These are phyloP conservation scores for Muschampia plurimacula DNA, from an alignment of 2,888 invertebrate genomes.

Conservation along the genomic window DNA sequence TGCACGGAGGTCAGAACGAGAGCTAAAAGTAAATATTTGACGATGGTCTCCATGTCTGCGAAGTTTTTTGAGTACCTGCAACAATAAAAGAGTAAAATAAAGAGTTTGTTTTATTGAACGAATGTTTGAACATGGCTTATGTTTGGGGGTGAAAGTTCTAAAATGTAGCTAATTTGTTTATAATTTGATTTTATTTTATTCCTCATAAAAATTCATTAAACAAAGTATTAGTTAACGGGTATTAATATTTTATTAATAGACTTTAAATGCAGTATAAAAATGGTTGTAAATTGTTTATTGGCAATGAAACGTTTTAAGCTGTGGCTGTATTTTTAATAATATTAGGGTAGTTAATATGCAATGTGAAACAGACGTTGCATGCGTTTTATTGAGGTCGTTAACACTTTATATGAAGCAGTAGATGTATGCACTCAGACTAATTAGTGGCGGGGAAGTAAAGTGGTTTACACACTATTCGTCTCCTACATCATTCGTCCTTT, in stretches of 20 bases:
- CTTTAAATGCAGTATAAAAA: constrained; percentile 29
- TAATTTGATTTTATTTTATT: background rate
- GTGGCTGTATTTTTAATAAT: constrained; percentile 24
- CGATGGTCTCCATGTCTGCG: constrained; percentile 75
- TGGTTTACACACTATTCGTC: constrained; percentile 7
- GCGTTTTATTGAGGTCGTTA: constrained; percentile 31
- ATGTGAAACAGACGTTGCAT: constrained; percentile 27
- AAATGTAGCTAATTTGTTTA: background rate
- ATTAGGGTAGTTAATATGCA: constrained; percentile 6
- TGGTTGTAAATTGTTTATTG: constrained; percentile 22
- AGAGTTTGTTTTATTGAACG: constrained; percentile 20
- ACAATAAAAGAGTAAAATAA: constrained; percentile 59
- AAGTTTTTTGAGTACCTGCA: constrained; percentile 67
- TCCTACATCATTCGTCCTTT: background rate
- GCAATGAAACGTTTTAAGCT: constrained; percentile 22
- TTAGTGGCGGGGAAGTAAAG: constrained; percentile 55
- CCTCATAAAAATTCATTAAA: constrained; percentile 24
- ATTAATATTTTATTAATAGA: background rate
- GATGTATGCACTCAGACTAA: constrained; percentile 63
- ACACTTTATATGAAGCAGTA: constrained; percentile 29
- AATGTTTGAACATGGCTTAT: constrained; percentile 12
- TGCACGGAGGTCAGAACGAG: constrained; percentile 81
- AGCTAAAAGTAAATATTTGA: constrained; percentile 82
- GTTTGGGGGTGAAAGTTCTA: constrained; percentile 15
- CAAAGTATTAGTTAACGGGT: constrained; percentile 11